Evolutionary conservation across 1,140 invertebrate genomes (phyloP), one percentile per base, ranked within the genome.

Genomic region (Sinella curviseta): DNA sequence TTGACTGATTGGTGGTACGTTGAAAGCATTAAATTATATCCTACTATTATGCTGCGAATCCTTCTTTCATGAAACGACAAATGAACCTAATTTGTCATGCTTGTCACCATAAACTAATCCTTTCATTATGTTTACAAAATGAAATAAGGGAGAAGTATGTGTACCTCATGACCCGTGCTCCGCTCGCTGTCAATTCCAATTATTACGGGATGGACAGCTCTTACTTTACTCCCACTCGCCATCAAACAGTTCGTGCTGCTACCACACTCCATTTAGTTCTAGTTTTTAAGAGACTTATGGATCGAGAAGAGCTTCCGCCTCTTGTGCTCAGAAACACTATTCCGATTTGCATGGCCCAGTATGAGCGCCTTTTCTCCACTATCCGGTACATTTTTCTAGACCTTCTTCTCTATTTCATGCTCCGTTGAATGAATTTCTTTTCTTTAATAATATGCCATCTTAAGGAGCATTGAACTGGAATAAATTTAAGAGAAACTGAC

Each of bases 1-100:
- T 87, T 89, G 28, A 87, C 87, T 73, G 89, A 90, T 78, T 90
- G 89, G 88, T 90, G 89, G 89, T 89, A 85, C 85, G 88, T 84
- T 28, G 60, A 26, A 48, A 3, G 12, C 3, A 60, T 60, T 4
- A 70, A 31, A 70, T 31, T 70, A n/a, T 28, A n/a, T 28, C 78
- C 0, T 17, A 31, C 28, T 76, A 73, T 28, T 65, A 60, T 60
- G 55, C 55, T 48, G 4, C 17, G 39, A 48, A 8, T 48, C 4
- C 4, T 8, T 17, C 4, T 48, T 4, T 8, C 39, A 4, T 48
- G 12, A 14, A 60, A 26, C 12, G 8, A 60, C 55, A 60, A n/a
- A n/a, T n/a, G n/a, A n/a, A n/a, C n/a, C n/a, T 12, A 48, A 12
- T 48, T 48, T 20, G 39, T 48, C 39, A 12, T 48, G 8, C 20